phyloP scores from a whole-genome alignment of 2,113 vertebrate species.

The Pterocles gutturalis region DNA sequence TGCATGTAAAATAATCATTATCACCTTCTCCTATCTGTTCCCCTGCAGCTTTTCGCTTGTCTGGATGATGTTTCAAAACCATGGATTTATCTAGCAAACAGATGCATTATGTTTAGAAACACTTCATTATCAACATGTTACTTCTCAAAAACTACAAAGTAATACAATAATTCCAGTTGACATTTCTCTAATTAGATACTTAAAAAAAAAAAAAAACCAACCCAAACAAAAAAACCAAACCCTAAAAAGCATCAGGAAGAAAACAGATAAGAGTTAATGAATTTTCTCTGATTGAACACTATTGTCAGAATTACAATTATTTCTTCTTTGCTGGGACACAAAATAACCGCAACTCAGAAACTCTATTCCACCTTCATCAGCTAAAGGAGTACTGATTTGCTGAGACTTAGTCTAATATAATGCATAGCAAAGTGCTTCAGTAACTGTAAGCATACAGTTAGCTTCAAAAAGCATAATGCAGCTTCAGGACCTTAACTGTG shows the following conservation, averaged over 20 bases:
- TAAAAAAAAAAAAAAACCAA: background rate
- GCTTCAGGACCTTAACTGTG: background rate
- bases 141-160: background rate
- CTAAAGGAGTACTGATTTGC: background rate
- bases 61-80: conserved; percentile 97
- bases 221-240: background rate
- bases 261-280: background rate
- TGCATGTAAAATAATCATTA: conserved; percentile 98
- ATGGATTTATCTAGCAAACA: conserved; percentile 90
- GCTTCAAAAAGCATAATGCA: background rate
- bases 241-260: background rate
- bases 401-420: background rate
- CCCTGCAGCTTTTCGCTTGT: conserved; percentile 97
- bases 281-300: background rate
- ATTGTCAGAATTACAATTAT: background rate
- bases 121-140: background rate
- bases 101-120: conserved; percentile 13
- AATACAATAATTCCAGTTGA: background rate
- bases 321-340: background rate
- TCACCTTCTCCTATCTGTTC: conserved; percentile 97
- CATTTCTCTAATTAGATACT: background rate
- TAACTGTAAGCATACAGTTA: background rate
- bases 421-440: background rate
- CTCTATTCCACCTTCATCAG: background rate
- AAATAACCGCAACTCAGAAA: background rate